These are phyloP conservation scores for Oceanodroma tethys DNA, from an alignment of 2,113 vertebrate species.

Conservation along the genomic window DNA sequence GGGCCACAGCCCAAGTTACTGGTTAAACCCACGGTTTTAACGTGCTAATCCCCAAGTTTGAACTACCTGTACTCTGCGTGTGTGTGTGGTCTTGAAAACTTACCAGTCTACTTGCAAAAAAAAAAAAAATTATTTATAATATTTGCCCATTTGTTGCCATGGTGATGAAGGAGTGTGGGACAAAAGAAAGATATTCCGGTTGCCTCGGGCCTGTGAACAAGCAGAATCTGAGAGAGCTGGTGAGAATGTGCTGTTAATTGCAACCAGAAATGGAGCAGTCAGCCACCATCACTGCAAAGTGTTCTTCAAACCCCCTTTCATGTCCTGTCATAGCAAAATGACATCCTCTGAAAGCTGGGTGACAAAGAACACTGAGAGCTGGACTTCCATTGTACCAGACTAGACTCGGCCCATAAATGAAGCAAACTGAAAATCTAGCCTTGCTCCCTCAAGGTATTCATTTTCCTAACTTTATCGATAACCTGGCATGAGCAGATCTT, in stretches of 20 bases:
- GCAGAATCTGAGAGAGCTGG: not conserved
- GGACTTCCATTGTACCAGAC: not conserved
- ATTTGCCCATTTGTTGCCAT: conserved; percentile 41
- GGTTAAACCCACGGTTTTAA: not conserved
- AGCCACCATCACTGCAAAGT: not conserved
- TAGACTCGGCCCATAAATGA: not conserved
- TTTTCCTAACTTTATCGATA: not conserved
- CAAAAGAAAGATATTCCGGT: conserved; percentile 27
- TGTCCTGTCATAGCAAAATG: not conserved
- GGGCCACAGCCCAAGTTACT: not conserved
- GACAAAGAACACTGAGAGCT: not conserved
- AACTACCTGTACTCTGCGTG: not conserved
- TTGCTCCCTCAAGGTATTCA: not conserved
- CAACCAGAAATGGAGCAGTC: conserved; percentile 12
- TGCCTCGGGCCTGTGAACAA: conserved; percentile 46
- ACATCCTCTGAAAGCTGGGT: not conserved
- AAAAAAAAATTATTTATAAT: not conserved
- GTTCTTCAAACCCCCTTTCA: not conserved
- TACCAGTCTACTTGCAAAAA: not conserved
- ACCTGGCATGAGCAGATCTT: not conserved
- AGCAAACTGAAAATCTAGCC: not conserved
- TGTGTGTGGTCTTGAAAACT: conserved; percentile 44
- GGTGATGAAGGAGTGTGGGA: conserved; percentile 31
- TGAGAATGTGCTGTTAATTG: conserved; percentile 52
- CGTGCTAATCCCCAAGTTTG: not conserved